Percentiles rank a stretch among this genome's conserved stretches.
Evolutionary conservation across 2,113 vertebrate species (phyloP).

Genomic region (Psophia crepitans): DNA sequence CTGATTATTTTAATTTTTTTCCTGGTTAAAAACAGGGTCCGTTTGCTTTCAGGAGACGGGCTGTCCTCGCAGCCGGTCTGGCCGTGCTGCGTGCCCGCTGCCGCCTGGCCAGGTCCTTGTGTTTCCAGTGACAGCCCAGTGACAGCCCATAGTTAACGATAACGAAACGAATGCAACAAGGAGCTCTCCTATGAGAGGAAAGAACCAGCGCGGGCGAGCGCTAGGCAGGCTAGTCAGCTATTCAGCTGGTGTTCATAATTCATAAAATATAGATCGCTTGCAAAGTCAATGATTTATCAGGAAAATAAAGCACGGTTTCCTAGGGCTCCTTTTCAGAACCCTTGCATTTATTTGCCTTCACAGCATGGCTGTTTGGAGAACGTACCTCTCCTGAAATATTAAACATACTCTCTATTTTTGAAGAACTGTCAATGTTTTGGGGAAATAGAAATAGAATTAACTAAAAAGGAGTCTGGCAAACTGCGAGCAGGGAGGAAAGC

Average conservation of each 20-base stretch:
- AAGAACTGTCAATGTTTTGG: background rate
- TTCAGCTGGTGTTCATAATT: background rate
- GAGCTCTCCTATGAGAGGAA: background rate
- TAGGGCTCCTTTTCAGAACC: background rate
- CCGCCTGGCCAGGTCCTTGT: background rate
- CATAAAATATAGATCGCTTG: background rate
- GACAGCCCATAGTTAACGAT: background rate
- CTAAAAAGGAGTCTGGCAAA: background rate
- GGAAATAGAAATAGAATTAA: background rate
- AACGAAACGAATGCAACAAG: background rate
- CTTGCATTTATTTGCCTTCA: background rate
- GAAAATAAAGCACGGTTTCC: background rate
- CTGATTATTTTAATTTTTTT: background rate
- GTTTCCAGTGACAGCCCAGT: background rate
- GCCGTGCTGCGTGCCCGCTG: background rate
- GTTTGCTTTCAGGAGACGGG: background rate
- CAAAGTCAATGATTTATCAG: slow-evolving; percentile 5
- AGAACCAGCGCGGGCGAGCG: background rate
- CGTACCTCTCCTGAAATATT: background rate
- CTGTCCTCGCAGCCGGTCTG: background rate
- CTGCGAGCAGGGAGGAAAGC: background rate
- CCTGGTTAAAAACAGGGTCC: fast-evolving
- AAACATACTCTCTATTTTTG: background rate
- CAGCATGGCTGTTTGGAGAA: background rate
- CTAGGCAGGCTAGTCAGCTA: background rate